These are phyloP conservation scores for Ailuropoda melanoleuca DNA, from an alignment of 2,113 vertebrate genomes.

Conservation along the genomic window DNA sequence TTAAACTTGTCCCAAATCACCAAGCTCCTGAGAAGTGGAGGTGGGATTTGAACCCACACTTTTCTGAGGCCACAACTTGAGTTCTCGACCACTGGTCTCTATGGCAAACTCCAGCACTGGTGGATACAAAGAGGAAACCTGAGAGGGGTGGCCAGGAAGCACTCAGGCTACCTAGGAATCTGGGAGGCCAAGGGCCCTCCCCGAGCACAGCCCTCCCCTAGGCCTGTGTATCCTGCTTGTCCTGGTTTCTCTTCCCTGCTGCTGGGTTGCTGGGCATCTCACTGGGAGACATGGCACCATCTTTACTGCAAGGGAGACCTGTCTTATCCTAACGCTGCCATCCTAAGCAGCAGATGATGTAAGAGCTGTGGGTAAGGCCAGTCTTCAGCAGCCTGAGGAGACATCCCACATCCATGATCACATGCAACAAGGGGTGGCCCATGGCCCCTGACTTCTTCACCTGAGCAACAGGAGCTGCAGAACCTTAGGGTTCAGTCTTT, in stretches of 20 bases:
- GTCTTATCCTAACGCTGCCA: neutral
- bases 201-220: neutral
- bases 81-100: neutral
- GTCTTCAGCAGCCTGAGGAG: neutral
- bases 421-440: neutral
- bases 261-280: neutral
- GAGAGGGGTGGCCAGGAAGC: neutral
- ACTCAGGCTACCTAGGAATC: neutral
- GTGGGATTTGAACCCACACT: neutral
- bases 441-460: neutral
- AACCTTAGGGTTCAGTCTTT: neutral
- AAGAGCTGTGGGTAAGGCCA: neutral
- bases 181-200: neutral
- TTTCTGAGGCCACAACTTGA: neutral
- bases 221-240: neutral
- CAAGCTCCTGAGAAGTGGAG: neutral
- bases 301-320: neutral
- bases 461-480: neutral
- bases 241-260: neutral
- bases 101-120: neutral
- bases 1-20: neutral
- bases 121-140: neutral
- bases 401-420: neutral
- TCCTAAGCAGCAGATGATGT: neutral
- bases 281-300: neutral